These are phyloP conservation scores for Manis javanica DNA, from an alignment of 2,797 vertebrate genomes.

Conservation along the genomic window DNA sequence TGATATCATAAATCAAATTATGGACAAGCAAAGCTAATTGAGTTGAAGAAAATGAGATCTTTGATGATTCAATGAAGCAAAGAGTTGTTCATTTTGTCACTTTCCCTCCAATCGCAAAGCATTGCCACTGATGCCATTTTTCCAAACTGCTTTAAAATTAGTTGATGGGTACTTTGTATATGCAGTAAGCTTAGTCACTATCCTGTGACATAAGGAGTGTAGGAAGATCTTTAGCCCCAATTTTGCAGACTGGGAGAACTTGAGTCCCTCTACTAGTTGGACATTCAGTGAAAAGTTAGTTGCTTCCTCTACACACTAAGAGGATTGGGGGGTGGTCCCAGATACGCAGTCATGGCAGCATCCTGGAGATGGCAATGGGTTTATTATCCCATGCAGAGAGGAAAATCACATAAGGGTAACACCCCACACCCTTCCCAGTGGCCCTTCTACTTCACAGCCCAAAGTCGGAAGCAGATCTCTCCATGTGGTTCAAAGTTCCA, in stretches of 20 bases:
- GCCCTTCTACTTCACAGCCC: not conserved
- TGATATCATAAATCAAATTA: constrained; percentile 63
- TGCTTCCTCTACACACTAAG: not conserved
- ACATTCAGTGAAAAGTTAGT: not conserved
- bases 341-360: not conserved
- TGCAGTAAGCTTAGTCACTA: not conserved
- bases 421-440: not conserved
- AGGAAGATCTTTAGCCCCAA: not conserved
- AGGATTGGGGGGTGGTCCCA: not conserved
- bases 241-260: not conserved
- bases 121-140: not conserved
- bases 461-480: not conserved
- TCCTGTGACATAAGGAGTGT: not conserved
- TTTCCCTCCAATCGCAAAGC: constrained; percentile 31
- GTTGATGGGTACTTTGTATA: not conserved
- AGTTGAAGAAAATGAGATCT: constrained; percentile 57
- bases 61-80: constrained; percentile 56
- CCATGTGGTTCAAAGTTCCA: not conserved
- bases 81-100: constrained; percentile 38
- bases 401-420: not conserved
- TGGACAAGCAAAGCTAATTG: constrained; percentile 59
- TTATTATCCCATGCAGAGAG: not conserved
- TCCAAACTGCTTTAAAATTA: not conserved
- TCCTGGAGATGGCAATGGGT: not conserved
- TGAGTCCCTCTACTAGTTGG: not conserved